Evolutionary conservation across 2,797 vertebrate genomes (phyloP), one percentile per base, ranked within the genome.

Genomic region (Notamacropus eugenii): DNA sequence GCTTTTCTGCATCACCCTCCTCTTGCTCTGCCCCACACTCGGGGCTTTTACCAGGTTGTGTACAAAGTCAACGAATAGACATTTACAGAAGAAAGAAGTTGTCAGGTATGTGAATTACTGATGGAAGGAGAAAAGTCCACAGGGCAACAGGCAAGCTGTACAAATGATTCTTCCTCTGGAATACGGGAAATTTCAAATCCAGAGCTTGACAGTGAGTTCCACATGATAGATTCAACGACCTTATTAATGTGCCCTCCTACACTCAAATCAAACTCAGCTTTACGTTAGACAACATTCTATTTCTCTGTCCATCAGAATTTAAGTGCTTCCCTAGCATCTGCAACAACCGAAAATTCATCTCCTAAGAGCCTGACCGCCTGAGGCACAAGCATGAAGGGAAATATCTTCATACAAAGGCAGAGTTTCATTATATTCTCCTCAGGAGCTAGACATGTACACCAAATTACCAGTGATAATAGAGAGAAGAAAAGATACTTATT

Each of bases 301-400:
- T 92, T 22, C 14, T 92, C 62, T 31, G 11, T 59, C 92, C 90
- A 62, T 92, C 56, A 95, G 91, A 96, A 93, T 74, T 67, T 55
- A 19, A n/a, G 94, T 92, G 54, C 58, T 91, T 95, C 93, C 55
- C 67, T 82, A 96, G 94, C 29, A 93, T 27, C 16, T 57, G n/a
- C 0, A 87, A 95, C 82, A 97, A 95, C 34, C 46, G 90, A 96
- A 96, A 97, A 95, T 54, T 97, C 58, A 31, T 67, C 96, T 95
- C 67, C 95, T 92, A 96, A 94, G 9, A 87, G 4, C 13, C 57
- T 28, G 56, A 95, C 13, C 93, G 95, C 55, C 93, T 95, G 50
- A 54, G 92, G 92, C 95, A 97, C 13, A 96, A 96, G 58, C 34
- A 97, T 93, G 59, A 95, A 4, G 3, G 34, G 34, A 97, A 97